Conservation (phyloP, 2,797 vertebrate species). For the Karalla daura region DNA sequence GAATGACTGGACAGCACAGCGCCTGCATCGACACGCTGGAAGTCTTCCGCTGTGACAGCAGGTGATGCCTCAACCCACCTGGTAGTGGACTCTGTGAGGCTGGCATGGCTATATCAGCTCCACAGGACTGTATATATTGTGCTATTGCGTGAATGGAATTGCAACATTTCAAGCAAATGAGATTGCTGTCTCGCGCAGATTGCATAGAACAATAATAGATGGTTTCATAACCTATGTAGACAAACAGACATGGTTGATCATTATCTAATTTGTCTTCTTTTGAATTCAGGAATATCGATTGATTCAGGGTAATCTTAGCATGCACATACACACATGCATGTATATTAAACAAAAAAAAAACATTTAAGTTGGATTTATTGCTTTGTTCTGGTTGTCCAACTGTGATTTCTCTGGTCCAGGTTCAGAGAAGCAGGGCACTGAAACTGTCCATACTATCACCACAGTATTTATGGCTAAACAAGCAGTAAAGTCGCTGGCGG, state of each 20-base stretch:
- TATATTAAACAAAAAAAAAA: too few relatives aligned
- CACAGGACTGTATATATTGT: not conserved
- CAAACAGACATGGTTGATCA: not conserved
- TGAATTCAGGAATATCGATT: not conserved
- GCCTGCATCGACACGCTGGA: slow-evolving; percentile 35
- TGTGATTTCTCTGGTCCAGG: not conserved
- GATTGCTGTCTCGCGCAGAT: not conserved
- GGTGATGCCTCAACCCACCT: slow-evolving; percentile 39
- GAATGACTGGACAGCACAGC: slow-evolving; percentile 39
- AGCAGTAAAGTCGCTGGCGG: not conserved
- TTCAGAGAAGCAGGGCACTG: too few relatives aligned
- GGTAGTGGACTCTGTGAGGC: slow-evolving; percentile 20
- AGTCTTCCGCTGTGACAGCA: slow-evolving; percentile 47
- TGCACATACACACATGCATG: too few relatives aligned
- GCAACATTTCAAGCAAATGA: not conserved
- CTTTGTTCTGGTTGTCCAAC: too few relatives aligned
- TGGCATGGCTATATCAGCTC: slow-evolving; percentile 20
- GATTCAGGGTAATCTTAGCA: not conserved
- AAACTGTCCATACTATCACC: not conserved
- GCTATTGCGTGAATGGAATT: not conserved
- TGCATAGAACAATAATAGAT: not conserved
- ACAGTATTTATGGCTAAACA: slow-evolving; percentile 1
- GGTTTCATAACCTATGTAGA: not conserved
- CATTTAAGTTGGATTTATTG: not conserved
- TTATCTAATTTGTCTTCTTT: not conserved